Base-by-base conservation (phyloP, 2,797 vertebrate species). In the Halcyon smyrnensis region DNA sequence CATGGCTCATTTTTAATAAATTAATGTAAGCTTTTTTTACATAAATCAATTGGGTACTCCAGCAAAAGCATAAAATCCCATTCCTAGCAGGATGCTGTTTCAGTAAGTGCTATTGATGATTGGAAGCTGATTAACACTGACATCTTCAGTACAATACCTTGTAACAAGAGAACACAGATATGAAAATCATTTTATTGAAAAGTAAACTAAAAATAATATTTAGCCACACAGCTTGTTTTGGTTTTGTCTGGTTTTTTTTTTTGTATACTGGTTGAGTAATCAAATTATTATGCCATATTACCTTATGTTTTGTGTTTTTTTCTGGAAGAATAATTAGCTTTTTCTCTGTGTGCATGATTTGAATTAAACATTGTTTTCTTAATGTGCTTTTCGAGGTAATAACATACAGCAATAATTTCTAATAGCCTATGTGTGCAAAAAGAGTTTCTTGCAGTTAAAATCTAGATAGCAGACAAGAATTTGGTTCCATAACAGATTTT, bases 41-140 rank as follows among this genome's bases (percentile, higher is more conserved):
- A 30, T 32, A 51, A 78, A 92, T 95, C 32, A 86, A 43, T 86
- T 25, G 8, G 15, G 30, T 53, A 17, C 36, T 68, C 57, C 64
- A 59, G 53, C 30, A 87, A 91, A 64, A 67, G 34, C 51, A 94
- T 32, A 67, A 93, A 95, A 93, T 74, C 37, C 46, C 50, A 51
- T 76, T 83, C 28, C 36, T 87, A 57, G 32, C 53, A 89, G 84
- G 45, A 53, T 79, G 74, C 39, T 90, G 46, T 95, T 95, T 93
- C 87, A 95, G 6, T 94, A 70, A 93, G 15, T 95, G 78, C 53
- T 78, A 92, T 86, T 96, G 60, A 93, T 84, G 43, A 82, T 85
- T 87, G 79, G 77, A 91, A 96, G 86, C 88, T 39, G 30, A 94
- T 94, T 84, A 94, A 71, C 57, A 54, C 60, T 96, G 96, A 83